Conservation (phyloP, 2,888 invertebrate genomes). For the Brenthis hecate region DNA sequence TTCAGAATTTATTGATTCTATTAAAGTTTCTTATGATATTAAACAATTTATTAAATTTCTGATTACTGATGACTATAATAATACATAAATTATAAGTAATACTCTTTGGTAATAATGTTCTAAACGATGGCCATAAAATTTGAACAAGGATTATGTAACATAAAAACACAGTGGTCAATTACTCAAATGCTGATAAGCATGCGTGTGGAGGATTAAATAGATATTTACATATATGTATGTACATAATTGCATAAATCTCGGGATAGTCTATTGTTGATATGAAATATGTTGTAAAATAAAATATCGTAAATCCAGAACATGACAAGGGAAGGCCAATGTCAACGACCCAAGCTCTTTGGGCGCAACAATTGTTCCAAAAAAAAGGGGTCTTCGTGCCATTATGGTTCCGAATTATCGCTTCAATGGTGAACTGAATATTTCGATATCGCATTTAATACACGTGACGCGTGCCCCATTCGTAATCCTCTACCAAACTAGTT, state of each 20-base stretch:
- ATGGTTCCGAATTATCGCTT: constrained; percentile 70
- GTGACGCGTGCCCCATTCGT: constrained; percentile 38
- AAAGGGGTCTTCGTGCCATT: constrained; percentile 73
- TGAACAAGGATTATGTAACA: no score
- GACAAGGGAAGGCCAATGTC: constrained; percentile 76
- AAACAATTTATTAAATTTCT: no score
- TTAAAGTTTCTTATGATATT: no score
- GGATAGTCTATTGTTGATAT: constrained; percentile 71
- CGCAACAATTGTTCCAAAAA: constrained; percentile 68
- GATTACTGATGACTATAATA: no score
- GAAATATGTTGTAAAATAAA: constrained; percentile 71
- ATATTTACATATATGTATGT: constrained; percentile 30
- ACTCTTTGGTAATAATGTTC: not conserved
- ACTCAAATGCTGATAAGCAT: constrained; percentile 31
- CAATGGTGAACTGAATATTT: constrained; percentile 58
- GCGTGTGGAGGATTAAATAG: constrained; percentile 50
- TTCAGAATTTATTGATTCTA: no score
- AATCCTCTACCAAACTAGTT: constrained; percentile 35
- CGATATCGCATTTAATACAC: constrained; percentile 34
- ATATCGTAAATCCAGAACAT: constrained; percentile 67
- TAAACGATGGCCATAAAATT: not conserved
- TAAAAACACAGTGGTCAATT: not conserved
- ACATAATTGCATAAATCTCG: constrained; percentile 51
- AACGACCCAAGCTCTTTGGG: constrained; percentile 75
- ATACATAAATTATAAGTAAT: not conserved